Evolutionary conservation across 2,888 invertebrate species (phyloP).

Genomic region (Drosophila ochracea): DNA sequence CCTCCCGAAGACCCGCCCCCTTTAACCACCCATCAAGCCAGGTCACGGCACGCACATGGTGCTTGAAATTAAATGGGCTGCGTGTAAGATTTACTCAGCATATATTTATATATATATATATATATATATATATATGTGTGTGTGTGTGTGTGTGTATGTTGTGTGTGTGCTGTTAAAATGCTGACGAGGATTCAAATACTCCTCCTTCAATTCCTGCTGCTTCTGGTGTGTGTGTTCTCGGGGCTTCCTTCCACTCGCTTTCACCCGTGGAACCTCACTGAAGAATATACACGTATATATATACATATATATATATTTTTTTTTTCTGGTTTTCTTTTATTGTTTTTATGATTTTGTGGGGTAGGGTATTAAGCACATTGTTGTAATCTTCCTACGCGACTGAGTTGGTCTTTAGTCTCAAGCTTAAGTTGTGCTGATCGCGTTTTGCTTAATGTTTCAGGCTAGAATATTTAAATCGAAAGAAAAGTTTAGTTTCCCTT

Average conservation of each 20-base stretch:
- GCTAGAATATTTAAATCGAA: not conserved
- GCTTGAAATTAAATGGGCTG: constrained; percentile 26
- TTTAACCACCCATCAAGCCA: not conserved
- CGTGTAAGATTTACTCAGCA: constrained; percentile 15
- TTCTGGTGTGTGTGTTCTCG: constrained; percentile 5
- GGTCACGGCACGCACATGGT: constrained; percentile 7
- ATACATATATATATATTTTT: not conserved
- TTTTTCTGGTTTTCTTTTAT: not conserved
- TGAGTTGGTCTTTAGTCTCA: not conserved
- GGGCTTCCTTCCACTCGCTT: not conserved
- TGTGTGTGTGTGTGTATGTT: constrained; percentile 6
- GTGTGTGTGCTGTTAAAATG: constrained; percentile 36
- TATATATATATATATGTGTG: not conserved
- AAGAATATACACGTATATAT: constrained; percentile 1
- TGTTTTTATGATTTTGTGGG: not conserved
- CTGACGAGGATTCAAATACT: constrained; percentile 50
- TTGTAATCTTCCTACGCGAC: not conserved
- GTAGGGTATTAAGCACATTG: constrained; percentile 7
- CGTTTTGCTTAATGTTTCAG: not conserved
- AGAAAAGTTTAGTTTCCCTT: not conserved
- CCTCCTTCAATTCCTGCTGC: not conserved
- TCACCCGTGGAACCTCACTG: constrained; percentile 4
- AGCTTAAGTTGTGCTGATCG: not conserved
- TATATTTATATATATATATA: not conserved
- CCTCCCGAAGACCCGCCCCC: not conserved